Evolutionary conservation across 2,888 invertebrate genomes (phyloP), one percentile per base, ranked within the genome.

Genomic region (Meloe dianella): DNA sequence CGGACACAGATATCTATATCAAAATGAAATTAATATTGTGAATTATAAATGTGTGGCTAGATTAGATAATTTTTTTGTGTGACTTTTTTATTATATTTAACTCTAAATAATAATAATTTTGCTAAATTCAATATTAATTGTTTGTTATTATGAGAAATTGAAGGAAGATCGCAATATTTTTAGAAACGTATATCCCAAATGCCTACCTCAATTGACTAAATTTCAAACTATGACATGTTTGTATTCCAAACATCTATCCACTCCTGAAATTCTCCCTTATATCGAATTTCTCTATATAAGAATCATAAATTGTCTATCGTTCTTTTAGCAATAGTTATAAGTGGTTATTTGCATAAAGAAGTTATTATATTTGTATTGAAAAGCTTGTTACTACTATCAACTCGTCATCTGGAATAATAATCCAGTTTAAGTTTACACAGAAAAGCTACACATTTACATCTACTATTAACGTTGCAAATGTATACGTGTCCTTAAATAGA

Each of bases 261-360:
- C 51, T 47, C 14, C 41, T 12, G 24, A 24, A 51, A 51, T 27
- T 29, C 54, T 20, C 54, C 51, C 29, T 22, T 22, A 38, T 32
- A 60, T 60, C 60, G 41, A 35, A 38, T 60, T 60, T 35, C 60
- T 60, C 17, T 14, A 12, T 41, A 35, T n/a, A 60, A 35, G 60
- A 17, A 51, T 41, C 20, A 24, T 22, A 24, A 51, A 51, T 47
- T 47, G 51, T 51, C 51, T 24, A 24, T 51, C 51, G 10, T 51
- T 8, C 38, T 22, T 60, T 22, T 38, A 38, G 14, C 22, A 14
- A 60, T 35, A 30, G 41, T 32, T 38, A 63, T 62, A 62, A 69
- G 69, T 67, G 69, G 69, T 63, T 66, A 69, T 69, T 69, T 69
- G 67, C 69, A 69, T 69, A 69, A 69, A 67, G 67, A 67, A 57